Conservation (phyloP, 2,797 vertebrate species). For the Alcedo atthis region DNA sequence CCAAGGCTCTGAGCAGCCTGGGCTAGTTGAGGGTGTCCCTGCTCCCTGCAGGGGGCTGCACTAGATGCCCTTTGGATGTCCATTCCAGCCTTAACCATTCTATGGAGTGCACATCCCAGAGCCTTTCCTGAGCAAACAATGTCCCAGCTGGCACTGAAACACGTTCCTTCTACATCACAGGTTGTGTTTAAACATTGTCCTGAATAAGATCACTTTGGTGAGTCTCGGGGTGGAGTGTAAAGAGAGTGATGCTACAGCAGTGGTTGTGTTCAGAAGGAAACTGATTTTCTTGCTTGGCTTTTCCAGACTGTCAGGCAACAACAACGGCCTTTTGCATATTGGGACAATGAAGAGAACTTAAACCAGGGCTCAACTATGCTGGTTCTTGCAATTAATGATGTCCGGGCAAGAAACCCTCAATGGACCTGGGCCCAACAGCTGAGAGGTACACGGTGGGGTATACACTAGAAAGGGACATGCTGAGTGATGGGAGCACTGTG, state of each 20-base stretch:
- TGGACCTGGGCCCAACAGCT: conserved; percentile 68
- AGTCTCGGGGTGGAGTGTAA: not conserved
- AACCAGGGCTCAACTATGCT: conserved; percentile 58
- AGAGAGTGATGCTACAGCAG: not conserved
- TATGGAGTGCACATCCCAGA: no score
- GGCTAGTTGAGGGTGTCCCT: no score
- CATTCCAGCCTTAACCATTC: no score
- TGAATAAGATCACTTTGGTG: not conserved
- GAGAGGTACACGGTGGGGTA: conserved; percentile 41
- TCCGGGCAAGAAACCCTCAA: conserved; percentile 66
- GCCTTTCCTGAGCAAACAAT: not conserved
- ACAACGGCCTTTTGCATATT: not conserved
- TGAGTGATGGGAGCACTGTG: not conserved
- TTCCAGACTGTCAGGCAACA: conserved; percentile 19
- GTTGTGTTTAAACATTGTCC: not conserved
- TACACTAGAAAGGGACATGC: not conserved
- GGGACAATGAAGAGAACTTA: conserved; percentile 73
- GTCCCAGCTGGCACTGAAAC: not conserved
- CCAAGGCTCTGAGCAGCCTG: no score
- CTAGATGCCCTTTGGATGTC: no score
- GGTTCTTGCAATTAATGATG: conserved; percentile 62
- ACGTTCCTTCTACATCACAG: not conserved
- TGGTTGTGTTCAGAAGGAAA: not conserved
- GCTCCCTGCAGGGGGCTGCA: no score
- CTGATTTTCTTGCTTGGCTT: not conserved